phyloP scores from a whole-genome alignment of 2,888 invertebrate genomes.

The Diabrotica balteata region DNA sequence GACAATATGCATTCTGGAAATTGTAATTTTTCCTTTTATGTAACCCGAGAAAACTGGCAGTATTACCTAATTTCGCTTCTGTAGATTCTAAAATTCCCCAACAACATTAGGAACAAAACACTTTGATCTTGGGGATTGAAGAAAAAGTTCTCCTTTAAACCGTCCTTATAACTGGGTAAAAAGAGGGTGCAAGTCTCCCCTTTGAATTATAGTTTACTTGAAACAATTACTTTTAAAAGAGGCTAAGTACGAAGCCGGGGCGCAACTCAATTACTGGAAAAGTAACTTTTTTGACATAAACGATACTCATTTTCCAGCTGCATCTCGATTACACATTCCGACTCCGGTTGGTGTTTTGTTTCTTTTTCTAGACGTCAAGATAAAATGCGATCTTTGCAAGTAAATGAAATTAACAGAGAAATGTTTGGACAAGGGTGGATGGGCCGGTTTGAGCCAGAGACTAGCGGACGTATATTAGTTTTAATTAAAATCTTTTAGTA shows the following conservation, averaged over 20 bases:
- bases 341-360: constrained; percentile 10
- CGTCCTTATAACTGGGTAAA: neutral
- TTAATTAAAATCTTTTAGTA: too few relatives aligned
- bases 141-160: neutral
- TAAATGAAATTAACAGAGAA: constrained; percentile 17
- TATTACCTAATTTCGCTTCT: too few relatives aligned
- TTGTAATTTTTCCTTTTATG: too few relatives aligned
- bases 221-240: constrained; percentile 12
- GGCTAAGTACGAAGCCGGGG: constrained; percentile 1
- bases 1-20: too few relatives aligned
- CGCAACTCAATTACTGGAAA: constrained; percentile 8
- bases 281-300: constrained; percentile 13
- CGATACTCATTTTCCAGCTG: constrained; percentile 18
- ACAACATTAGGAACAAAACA: too few relatives aligned
- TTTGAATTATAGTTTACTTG: constrained; percentile 4
- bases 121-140: too few relatives aligned
- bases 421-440: neutral
- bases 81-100: too few relatives aligned
- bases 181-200: neutral
- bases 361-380: constrained; percentile 10
- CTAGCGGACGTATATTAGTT: too few relatives aligned
- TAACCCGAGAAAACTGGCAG: too few relatives aligned
- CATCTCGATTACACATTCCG: constrained; percentile 22
- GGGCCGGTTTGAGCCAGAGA: neutral
- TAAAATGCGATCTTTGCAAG: constrained; percentile 16